phyloP scores from a whole-genome alignment of 2,888 invertebrate species.

The Synanthedon andrenaeformis region DNA sequence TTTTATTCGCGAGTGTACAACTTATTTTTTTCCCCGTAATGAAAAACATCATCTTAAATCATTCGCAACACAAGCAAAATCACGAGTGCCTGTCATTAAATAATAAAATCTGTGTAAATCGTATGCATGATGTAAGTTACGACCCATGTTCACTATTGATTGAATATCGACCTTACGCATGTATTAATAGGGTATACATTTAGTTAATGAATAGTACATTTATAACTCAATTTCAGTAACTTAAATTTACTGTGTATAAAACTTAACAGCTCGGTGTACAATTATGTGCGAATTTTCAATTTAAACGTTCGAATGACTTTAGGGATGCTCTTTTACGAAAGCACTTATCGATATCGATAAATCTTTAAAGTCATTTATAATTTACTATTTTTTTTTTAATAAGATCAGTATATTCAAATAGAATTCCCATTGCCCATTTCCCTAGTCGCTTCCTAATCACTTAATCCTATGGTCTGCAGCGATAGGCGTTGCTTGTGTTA shows the following conservation, averaged over 20 bases:
- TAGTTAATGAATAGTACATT: background rate
- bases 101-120: slow-evolving; percentile 13
- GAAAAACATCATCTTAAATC: slow-evolving; percentile 17
- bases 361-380: too few species aligned
- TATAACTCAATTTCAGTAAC: slow-evolving; percentile 3
- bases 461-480: too few species aligned
- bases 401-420: too few species aligned
- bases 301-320: background rate
- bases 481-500: too few species aligned
- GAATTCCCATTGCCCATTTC: too few species aligned
- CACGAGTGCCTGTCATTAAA: slow-evolving; percentile 22
- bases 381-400: too few species aligned
- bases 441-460: too few species aligned
- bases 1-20: background rate
- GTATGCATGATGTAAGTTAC: slow-evolving; percentile 1
- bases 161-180: too few species aligned
- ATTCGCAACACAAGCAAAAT: slow-evolving; percentile 5
- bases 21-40: slow-evolving; percentile 6
- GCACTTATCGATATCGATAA: too few species aligned
- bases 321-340: too few species aligned
- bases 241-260: slow-evolving; percentile 1
- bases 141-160: background rate
- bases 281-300: background rate
- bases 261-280: background rate
- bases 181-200: too few species aligned